Evolutionary conservation across 2,888 invertebrate genomes (phyloP).

Genomic region (Thereva nobilitata): DNA sequence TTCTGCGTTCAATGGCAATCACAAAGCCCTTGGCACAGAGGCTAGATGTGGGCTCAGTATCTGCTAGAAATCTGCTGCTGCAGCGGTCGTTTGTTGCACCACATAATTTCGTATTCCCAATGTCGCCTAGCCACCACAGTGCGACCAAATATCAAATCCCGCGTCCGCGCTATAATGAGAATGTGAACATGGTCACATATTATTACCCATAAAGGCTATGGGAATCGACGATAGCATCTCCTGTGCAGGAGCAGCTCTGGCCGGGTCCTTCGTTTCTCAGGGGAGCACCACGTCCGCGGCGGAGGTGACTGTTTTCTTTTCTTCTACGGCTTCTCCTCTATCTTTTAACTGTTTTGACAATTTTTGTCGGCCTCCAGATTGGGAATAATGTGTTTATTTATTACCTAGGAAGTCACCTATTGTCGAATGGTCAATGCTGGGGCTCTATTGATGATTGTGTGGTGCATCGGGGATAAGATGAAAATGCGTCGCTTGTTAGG

Average conservation of each 20-base stretch:
- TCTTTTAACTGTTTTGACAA: constrained; percentile 42
- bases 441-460: constrained; percentile 20
- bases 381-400: constrained; percentile 46
- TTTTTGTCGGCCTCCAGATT: constrained; percentile 44
- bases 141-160: constrained; percentile 35
- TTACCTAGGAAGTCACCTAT: constrained; percentile 45
- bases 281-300: constrained; percentile 41
- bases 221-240: constrained; percentile 36
- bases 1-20: constrained; percentile 30
- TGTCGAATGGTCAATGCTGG: constrained; percentile 34
- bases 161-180: constrained; percentile 29
- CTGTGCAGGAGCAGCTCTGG: neutral
- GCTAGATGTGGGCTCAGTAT: constrained; percentile 1
- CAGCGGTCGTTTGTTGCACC: constrained; percentile 3
- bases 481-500: too few relatives aligned
- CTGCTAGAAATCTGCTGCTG: neutral
- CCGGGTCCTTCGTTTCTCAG: constrained; percentile 17
- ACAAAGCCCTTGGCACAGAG: constrained; percentile 20
- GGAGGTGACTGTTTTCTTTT: constrained; percentile 42
- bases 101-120: constrained; percentile 32
- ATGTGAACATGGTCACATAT: constrained; percentile 35
- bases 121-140: constrained; percentile 32
- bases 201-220: constrained; percentile 35
- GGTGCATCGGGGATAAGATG: too few relatives aligned
- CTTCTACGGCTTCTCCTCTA: constrained; percentile 18